Conservation (phyloP, 2,888 invertebrate species). For the Agrotis segetum region DNA sequence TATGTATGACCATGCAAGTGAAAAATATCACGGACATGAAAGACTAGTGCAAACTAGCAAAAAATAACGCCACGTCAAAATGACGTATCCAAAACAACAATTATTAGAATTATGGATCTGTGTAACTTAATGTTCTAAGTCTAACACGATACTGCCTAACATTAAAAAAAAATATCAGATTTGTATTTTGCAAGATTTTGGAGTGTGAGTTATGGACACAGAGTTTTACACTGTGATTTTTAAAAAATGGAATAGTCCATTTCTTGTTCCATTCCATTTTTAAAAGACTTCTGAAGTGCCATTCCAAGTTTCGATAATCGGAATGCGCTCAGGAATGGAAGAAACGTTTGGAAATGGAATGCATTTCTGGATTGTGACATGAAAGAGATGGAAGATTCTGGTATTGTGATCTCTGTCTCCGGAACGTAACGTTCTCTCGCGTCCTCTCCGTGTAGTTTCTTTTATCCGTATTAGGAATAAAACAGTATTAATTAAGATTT, state of each 20-base stretch:
- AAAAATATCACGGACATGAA: conserved; percentile 62
- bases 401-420: conserved; percentile 60
- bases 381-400: conserved; percentile 55
- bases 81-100: conserved; percentile 73
- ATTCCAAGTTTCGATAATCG: conserved; percentile 62
- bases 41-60: conserved; percentile 61
- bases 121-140: conserved; percentile 81
- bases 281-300: conserved; percentile 67
- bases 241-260: conserved; percentile 68
- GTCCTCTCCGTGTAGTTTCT: conserved; percentile 74
- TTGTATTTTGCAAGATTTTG: conserved; percentile 70
- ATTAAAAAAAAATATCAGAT: conserved; percentile 79
- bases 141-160: conserved; percentile 88
- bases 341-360: conserved; percentile 62
- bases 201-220: conserved; percentile 68
- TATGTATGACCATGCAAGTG: conserved; percentile 78
- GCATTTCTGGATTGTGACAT: conserved; percentile 64
- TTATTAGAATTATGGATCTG: conserved; percentile 84
- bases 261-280: conserved; percentile 70
- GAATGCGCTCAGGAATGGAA: conserved; percentile 64
- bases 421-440: conserved; percentile 63
- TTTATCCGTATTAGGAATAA: conserved; percentile 75
- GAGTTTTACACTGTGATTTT: conserved; percentile 68
- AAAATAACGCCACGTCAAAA: conserved; percentile 53
- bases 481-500: conserved; percentile 82